Evolutionary conservation across 2,113 vertebrate species (phyloP).

Genomic region (Glaucidium brasilianum): DNA sequence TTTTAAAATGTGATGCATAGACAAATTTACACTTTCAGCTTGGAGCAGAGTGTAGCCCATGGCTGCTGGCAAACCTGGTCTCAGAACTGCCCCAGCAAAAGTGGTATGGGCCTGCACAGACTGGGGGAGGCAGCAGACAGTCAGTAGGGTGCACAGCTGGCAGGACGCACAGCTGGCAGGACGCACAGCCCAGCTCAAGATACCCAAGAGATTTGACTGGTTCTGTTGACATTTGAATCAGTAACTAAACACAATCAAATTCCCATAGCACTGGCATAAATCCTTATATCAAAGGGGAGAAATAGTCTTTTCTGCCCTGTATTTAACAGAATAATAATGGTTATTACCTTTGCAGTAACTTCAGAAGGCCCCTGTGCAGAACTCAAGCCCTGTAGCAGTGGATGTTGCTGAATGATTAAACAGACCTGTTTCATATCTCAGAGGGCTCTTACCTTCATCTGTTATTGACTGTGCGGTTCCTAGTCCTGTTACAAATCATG

Average conservation of each 20-base stretch:
- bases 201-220: neutral
- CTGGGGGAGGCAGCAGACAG: neutral
- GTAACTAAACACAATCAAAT: neutral
- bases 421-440: neutral
- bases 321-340: neutral
- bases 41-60: neutral
- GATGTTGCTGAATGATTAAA: neutral
- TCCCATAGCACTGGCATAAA: neutral
- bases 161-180: accelerated
- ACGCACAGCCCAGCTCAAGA: neutral
- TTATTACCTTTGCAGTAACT: neutral
- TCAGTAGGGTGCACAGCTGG: neutral
- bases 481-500: neutral
- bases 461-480: neutral
- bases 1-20: neutral
- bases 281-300: neutral
- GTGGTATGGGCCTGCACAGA: neutral
- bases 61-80: neutral
- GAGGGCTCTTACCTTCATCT: neutral
- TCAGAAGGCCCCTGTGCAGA: neutral
- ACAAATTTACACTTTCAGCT: neutral
- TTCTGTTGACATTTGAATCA: neutral
- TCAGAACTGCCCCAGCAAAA: neutral
- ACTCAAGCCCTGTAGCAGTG: neutral
- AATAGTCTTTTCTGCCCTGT: neutral